Evolutionary conservation across 2,113 vertebrate genomes (phyloP).

Genomic region (Tachycineta bicolor): DNA sequence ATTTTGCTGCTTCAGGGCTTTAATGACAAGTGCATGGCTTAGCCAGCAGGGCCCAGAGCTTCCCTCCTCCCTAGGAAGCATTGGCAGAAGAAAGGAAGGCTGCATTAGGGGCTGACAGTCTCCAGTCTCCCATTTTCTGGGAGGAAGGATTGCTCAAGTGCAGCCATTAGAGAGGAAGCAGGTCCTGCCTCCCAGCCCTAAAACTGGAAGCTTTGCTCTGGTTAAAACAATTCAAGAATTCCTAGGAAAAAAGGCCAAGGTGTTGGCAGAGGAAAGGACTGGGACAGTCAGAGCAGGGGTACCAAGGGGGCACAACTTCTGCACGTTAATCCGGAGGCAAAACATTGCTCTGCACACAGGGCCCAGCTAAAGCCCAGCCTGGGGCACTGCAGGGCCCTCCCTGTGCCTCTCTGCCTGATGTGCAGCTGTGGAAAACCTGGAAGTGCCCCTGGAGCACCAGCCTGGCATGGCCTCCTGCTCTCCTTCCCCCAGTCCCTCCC

Average conservation of each 20-base stretch:
- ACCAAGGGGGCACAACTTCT: not conserved
- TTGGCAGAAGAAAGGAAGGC: not conserved
- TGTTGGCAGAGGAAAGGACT: not conserved
- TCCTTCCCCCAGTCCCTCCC: not conserved
- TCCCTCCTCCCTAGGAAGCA: not conserved
- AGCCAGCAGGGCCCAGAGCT: not conserved
- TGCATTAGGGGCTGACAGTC: not conserved
- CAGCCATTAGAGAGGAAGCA: not conserved
- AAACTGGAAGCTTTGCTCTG: not conserved
- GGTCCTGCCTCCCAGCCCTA: not conserved
- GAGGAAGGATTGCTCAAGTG: not conserved
- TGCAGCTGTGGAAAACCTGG: not conserved
- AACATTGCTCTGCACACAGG: not conserved
- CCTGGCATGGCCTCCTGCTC: not conserved
- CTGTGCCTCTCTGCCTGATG: fast-evolving
- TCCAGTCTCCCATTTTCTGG: not conserved
- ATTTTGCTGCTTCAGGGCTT: slow-evolving; percentile 20
- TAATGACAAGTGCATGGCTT: not conserved
- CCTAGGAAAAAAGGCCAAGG: not conserved
- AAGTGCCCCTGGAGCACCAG: not conserved
- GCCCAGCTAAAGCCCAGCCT: not conserved
- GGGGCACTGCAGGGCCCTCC: not conserved
- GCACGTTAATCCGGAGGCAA: not conserved
- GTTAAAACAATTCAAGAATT: not conserved
- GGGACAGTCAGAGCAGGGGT: not conserved